A percentile compares a stretch with the other conserved stretches of the same genome.
Evolutionary conservation across 2,888 invertebrate species (phyloP).

Genomic region (Himalopsyche anomala): DNA sequence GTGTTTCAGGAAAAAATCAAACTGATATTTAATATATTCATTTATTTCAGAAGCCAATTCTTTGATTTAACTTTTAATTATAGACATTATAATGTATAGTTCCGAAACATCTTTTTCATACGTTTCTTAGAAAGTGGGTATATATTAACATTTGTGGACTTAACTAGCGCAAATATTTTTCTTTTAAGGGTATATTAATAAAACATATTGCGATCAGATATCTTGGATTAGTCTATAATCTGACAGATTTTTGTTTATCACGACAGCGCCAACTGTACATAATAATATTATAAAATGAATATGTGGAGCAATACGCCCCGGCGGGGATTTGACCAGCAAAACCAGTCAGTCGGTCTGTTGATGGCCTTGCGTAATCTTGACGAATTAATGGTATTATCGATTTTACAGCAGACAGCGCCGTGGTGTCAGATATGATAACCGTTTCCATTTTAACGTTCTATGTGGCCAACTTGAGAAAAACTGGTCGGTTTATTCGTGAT

Average conservation of each 20-base stretch:
- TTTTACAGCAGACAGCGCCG: constrained; percentile 21
- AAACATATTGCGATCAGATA: neutral
- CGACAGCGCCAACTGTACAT: neutral
- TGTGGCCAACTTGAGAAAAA: neutral
- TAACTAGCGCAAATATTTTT: too few species aligned
- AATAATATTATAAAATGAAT: constrained; percentile 12
- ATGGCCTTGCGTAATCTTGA: constrained; percentile 35
- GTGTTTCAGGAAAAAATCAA: too few species aligned
- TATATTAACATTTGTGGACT: too few species aligned
- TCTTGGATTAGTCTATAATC: neutral
- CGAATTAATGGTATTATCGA: constrained; percentile 38
- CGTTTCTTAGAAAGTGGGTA: too few species aligned
- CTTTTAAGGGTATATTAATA: neutral
- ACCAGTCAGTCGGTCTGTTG: constrained; percentile 1
- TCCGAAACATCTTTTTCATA: too few species aligned
- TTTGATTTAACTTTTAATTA: too few species aligned
- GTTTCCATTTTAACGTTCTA: neutral
- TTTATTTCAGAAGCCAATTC: too few species aligned
- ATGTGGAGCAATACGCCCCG: constrained; percentile 34
- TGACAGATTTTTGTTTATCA: neutral
- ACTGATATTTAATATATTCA: too few species aligned
- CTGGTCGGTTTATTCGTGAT: neutral
- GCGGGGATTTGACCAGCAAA: constrained; percentile 41
- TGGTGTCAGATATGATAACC: neutral
- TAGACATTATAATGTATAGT: too few species aligned